Conservation (phyloP, 2,888 invertebrate species). For the Embidobia sp. region DNA sequence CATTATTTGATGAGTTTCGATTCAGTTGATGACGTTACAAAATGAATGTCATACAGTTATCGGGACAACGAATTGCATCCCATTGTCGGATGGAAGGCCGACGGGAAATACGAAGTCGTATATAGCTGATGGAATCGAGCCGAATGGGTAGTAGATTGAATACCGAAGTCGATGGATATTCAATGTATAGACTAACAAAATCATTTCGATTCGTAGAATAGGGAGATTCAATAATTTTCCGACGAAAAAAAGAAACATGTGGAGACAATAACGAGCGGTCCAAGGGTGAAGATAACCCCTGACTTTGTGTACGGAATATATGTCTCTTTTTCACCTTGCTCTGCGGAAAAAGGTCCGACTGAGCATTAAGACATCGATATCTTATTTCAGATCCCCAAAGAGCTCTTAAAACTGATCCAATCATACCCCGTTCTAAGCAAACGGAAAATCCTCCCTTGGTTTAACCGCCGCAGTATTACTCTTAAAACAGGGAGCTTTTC, state of each 20-base stretch:
- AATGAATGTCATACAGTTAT: slow-evolving; percentile 65
- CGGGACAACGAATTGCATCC: slow-evolving; percentile 61
- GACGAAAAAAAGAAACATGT: background rate
- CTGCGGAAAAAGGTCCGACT: slow-evolving; percentile 27
- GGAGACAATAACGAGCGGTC: slow-evolving; percentile 31
- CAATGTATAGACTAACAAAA: slow-evolving; percentile 58
- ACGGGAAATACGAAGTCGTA: slow-evolving; percentile 61
- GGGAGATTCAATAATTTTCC: slow-evolving; percentile 40
- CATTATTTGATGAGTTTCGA: slow-evolving; percentile 62
- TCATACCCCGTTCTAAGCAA: slow-evolving; percentile 77
- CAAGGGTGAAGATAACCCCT: slow-evolving; percentile 11
- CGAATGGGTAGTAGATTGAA: slow-evolving; percentile 56
- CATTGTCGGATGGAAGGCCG: slow-evolving; percentile 58
- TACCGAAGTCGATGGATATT: slow-evolving; percentile 58
- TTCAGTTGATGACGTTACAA: slow-evolving; percentile 60
- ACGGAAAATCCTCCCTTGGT: slow-evolving; percentile 50
- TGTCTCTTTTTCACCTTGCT: slow-evolving; percentile 31
- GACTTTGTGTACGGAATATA: slow-evolving; percentile 42
- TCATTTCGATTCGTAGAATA: slow-evolving; percentile 52
- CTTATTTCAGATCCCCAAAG: slow-evolving; percentile 82
- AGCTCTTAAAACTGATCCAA: slow-evolving; percentile 83
- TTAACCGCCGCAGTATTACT: slow-evolving; percentile 32
- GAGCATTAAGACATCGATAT: slow-evolving; percentile 48
- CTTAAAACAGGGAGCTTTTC: slow-evolving; percentile 29
- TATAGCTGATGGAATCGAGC: slow-evolving; percentile 63